phyloP scores from a whole-genome alignment of 2,888 invertebrate genomes.

The Gasteruption jaculator region DNA sequence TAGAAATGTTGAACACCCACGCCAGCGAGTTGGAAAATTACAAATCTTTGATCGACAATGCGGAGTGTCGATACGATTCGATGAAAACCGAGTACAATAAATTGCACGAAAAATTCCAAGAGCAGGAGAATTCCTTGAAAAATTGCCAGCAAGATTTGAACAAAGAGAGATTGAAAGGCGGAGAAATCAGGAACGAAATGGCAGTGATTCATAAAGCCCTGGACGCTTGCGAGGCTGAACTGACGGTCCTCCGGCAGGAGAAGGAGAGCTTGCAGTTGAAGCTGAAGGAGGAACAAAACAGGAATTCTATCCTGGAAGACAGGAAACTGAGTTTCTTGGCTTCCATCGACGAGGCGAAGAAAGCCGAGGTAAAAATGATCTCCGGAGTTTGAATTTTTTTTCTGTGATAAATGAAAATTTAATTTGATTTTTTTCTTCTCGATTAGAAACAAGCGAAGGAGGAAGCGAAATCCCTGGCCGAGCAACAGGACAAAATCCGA shows the following conservation, averaged over 20 bases:
- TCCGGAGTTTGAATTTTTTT: neutral
- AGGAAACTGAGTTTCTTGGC: constrained; percentile 57
- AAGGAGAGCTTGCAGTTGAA: constrained; percentile 56
- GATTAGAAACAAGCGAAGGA: constrained; percentile 51
- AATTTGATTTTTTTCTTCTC: constrained; percentile 13
- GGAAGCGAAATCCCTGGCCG: constrained; percentile 45
- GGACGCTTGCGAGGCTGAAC: constrained; percentile 48
- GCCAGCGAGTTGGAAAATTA: constrained; percentile 45
- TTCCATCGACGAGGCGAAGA: constrained; percentile 54
- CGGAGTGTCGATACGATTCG: constrained; percentile 40
- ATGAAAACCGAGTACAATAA: constrained; percentile 38
- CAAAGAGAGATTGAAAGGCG: constrained; percentile 39
- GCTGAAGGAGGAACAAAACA: constrained; percentile 54
- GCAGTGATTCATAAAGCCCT: constrained; percentile 44
- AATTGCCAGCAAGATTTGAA: constrained; percentile 43
- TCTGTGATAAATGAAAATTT: neutral
- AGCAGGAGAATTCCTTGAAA: constrained; percentile 37
- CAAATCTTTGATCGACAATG: constrained; percentile 41
- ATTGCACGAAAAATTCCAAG: constrained; percentile 35
- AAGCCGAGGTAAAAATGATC: constrained; percentile 43
- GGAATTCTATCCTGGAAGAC: constrained; percentile 54
- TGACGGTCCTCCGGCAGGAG: constrained; percentile 50
- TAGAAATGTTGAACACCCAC: constrained; percentile 40
- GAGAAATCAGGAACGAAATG: constrained; percentile 45
- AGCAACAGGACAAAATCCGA: constrained; percentile 62